phyloP scores from a whole-genome alignment of 1,140 invertebrate genomes.

The Mamestra configurata region DNA sequence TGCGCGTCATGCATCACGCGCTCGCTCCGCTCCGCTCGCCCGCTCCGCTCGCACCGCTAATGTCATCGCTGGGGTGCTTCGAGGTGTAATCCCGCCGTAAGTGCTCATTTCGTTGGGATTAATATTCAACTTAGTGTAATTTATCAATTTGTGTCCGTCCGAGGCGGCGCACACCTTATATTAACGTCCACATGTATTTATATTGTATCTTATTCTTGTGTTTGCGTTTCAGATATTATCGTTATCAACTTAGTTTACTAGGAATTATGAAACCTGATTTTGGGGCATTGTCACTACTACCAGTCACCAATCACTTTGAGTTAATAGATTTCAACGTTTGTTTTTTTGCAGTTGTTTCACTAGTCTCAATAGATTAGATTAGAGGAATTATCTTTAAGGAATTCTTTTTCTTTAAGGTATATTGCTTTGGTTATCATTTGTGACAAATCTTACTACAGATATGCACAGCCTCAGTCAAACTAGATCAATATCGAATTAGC shows the following conservation, averaged over 20 bases:
- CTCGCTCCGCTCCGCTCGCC: constrained; percentile 19
- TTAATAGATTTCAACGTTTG: not conserved
- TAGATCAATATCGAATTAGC: no score
- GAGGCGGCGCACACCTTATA: constrained; percentile 33
- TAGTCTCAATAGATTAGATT: no score
- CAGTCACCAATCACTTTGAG: not conserved
- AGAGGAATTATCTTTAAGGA: no score
- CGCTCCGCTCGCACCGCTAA: constrained; percentile 21
- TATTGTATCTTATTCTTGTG: constrained; percentile 12
- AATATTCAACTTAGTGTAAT: constrained; percentile 71
- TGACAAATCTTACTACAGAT: no score
- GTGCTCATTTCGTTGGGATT: constrained; percentile 75
- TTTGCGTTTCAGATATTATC: constrained; percentile 17
- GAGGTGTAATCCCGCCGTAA: constrained; percentile 73
- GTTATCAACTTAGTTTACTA: not conserved
- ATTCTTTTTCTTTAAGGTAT: no score
- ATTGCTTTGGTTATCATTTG: no score
- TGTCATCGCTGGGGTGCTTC: constrained; percentile 37
- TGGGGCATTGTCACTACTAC: no score
- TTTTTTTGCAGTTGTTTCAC: no score
- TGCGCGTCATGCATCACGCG: constrained; percentile 66
- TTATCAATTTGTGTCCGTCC: constrained; percentile 76
- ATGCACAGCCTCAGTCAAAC: no score
- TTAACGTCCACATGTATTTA: constrained; percentile 33
- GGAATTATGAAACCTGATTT: not conserved